These are phyloP conservation scores for Oryzaephilus surinamensis DNA, from an alignment of 1,140 invertebrate species.

Conservation along the genomic window DNA sequence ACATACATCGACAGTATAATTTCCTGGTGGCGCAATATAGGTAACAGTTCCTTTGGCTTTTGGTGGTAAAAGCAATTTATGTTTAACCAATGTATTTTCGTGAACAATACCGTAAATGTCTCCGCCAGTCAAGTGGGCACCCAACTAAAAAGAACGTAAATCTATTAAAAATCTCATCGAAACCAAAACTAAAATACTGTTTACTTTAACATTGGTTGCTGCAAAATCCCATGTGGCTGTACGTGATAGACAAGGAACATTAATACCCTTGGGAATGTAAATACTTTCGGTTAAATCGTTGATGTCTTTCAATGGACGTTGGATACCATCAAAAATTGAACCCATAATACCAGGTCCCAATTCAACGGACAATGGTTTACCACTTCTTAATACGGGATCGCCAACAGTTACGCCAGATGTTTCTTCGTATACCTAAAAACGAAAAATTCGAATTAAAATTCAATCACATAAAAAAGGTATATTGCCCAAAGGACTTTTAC, in stretches of 20 bases:
- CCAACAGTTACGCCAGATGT: constrained; percentile 99
- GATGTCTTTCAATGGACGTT: constrained; percentile 95
- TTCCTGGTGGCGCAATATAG: constrained; percentile 88
- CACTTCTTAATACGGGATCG: constrained; percentile 95
- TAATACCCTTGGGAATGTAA: constrained; percentile 99
- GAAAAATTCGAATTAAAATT: no score
- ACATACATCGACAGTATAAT: constrained; percentile 87
- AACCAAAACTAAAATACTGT: constrained; percentile 7
- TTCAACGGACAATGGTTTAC: constrained; percentile 96
- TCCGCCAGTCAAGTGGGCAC: constrained; percentile 94
- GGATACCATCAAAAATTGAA: constrained; percentile 99
- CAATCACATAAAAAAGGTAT: no score
- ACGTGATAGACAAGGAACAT: constrained; percentile 81
- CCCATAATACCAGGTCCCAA: constrained; percentile 98
- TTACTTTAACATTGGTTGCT: constrained; percentile 74
- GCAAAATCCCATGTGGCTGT: constrained; percentile 86
- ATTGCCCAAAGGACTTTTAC: no score
- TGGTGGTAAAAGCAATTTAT: constrained; percentile 90
- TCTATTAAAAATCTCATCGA: constrained; percentile 5
- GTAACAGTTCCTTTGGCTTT: constrained; percentile 92
- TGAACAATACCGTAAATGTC: constrained; percentile 93
- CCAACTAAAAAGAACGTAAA: constrained; percentile 49
- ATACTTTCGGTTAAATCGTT: constrained; percentile 88
- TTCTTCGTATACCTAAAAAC: constrained; percentile 99
- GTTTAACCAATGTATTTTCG: constrained; percentile 96